Base-by-base conservation (phyloP, 1,140 invertebrate species). In the Subanguina moxae region DNA sequence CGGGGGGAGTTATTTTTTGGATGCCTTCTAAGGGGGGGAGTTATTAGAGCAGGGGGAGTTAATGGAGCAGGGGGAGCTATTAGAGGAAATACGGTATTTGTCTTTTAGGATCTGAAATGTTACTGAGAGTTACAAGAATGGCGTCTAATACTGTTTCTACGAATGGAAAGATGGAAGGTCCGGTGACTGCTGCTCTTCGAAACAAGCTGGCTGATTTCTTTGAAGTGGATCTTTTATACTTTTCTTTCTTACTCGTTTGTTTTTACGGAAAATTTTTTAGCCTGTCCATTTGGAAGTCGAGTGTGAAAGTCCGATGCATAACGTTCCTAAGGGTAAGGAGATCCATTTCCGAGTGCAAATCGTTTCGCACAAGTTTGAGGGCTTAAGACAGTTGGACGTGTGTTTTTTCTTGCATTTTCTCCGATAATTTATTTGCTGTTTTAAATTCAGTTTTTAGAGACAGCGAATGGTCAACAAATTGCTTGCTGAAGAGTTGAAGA, bases 331-430 rank as follows among this genome's bases (percentile, higher is more conserved):
- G 19, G 72, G 72, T 3, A 61, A 46, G 21, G 73, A 77, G 56
- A 75, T 52, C 32, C 73, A 74, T 56, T 74, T 74, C 52, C 75
- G 75, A 21, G 73, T 65, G 19, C 25, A 1, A 42, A 73, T 74
- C 30, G 76, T 79, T 17, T 74, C 75, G 9, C 70, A 76, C 62
- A 74, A 77, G 74, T 74, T 74, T 58, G 62, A 78, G 9, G 73
- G 73, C 11, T 28, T 72, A 15, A 48, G 59, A 17, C 65, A 71
- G 64, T 30, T 74, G n/a, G 70, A 74, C 3, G 72, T 73, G 25
- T 30, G 45, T 71, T 19, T 68, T 21, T n/a, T 71, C n/a, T n/a
- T n/a, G n/a, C n/a, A n/a, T n/a, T n/a, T n/a, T n/a, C n/a, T n/a
- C n/a, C n/a, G n/a, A n/a, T 75, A 45, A 17, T 77, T 73, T 30